Conservation (phyloP, 2,113 vertebrate species). For the Capra hircus region DNA sequence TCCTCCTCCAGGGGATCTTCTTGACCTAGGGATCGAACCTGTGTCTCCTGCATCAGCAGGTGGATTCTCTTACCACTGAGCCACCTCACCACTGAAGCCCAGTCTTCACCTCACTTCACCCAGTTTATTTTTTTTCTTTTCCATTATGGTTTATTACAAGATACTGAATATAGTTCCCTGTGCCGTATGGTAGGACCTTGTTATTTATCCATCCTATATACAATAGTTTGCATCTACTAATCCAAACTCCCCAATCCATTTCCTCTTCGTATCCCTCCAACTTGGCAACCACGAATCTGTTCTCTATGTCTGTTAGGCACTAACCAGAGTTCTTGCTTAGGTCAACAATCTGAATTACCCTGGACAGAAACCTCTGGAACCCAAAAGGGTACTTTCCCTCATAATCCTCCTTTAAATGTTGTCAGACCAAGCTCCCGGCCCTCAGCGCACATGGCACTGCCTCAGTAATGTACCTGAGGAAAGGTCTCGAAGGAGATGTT, state of each 20-base stretch:
- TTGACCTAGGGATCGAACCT: background rate
- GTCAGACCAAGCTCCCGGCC: background rate
- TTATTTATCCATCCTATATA: background rate
- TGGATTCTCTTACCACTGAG: background rate
- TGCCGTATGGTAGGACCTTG: background rate
- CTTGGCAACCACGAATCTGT: background rate
- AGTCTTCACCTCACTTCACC: background rate
- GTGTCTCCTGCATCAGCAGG: background rate
- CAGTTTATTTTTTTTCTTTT: background rate
- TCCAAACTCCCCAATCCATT: background rate
- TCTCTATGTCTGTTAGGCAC: background rate
- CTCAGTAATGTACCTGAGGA: background rate
- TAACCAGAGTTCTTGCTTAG: background rate
- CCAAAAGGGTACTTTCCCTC: background rate
- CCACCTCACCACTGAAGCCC: background rate
- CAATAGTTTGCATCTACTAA: background rate
- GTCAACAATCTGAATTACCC: background rate
- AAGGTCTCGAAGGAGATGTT: background rate
- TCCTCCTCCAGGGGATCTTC: background rate
- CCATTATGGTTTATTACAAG: background rate
- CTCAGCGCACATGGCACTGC: rapidly evolving
- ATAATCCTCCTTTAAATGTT: background rate
- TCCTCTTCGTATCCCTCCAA: background rate
- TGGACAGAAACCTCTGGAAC: background rate
- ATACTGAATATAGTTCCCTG: background rate